A percentile compares a stretch with the other conserved stretches of the same genome.
phyloP scores from a whole-genome alignment of 2,797 vertebrate species.

The Enteromius thamalakanensis region DNA sequence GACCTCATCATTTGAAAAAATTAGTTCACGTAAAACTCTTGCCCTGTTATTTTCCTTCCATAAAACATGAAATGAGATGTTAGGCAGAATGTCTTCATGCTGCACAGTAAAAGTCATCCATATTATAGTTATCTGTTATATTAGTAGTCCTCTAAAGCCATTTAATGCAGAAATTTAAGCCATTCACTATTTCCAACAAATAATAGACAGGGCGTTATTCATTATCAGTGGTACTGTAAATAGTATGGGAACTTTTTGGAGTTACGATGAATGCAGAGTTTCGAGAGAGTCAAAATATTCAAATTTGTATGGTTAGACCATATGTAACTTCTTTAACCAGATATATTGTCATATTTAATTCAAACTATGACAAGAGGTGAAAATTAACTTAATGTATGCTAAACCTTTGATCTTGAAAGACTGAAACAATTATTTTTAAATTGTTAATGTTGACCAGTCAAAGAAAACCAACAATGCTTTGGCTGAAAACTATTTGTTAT shows the following conservation, averaged over 20 bases:
- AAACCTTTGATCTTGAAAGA: neutral
- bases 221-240: neutral
- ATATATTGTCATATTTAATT: neutral
- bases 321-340: neutral
- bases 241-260: neutral
- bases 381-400: neutral
- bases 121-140: neutral
- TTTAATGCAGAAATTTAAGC: neutral
- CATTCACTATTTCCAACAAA: neutral
- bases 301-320: neutral
- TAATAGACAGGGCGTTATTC: neutral
- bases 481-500: neutral
- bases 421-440: neutral
- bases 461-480: neutral
- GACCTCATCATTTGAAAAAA: neutral
- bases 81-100: neutral
- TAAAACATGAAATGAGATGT: constrained; percentile 6
- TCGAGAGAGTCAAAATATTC: neutral
- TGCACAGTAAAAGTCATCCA: neutral
- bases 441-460: neutral
- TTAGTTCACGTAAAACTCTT: neutral
- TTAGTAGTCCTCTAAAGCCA: neutral
- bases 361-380: neutral
- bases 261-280: neutral
- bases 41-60: neutral